Evolutionary conservation across 2,797 vertebrate genomes (phyloP), one percentile per base, ranked within the genome.

Genomic region (Acanthurus lineatus): DNA sequence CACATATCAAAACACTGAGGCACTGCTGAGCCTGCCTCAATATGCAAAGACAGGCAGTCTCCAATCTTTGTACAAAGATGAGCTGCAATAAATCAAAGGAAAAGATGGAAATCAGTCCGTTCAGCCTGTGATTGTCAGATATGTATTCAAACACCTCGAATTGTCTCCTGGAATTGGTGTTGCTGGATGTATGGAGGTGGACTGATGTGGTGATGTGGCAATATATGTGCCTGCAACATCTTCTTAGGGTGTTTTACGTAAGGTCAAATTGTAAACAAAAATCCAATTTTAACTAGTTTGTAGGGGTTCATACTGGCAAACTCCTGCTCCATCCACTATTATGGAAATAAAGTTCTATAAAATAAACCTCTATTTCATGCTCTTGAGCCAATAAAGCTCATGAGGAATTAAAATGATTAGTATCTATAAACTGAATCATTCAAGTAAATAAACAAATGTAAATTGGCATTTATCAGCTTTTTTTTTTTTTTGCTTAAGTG

Each of bases 331-430:
- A 56, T 35, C 10, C 49, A 38, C 64, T 61, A 11, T 17, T 76
- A 71, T 40, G 25, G 54, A 82, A 72, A 71, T 68, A 44, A 77
- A 57, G 52, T 58, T 71, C 3, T 47, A n/a, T 19, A 49, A 71
- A 63, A 56, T 69, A 51, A 54, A 78, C 59, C 58, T 69, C 12
- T 20, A 32, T 72, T 32, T 66, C 38, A 28, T 25, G 63, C 67
- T 49, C 17, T n/a, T 22, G 20, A 60, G 62, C 20, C 71, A 71
- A 79, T 69, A 79, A 77, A 64, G 20, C n/a, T 51, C 25, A 45
- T 40, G 49, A 77, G 73, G 71, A 57, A 81, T 70, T 59, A 59
- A 76, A 76, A 66, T 59, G 35, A 87, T 76, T 52, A 20, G 77
- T 58, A 59, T 70, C 74, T 47, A 35, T 74, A 53, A 81, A 76